Conservation (phyloP, 2,888 invertebrate species). For the Leucania comma region DNA sequence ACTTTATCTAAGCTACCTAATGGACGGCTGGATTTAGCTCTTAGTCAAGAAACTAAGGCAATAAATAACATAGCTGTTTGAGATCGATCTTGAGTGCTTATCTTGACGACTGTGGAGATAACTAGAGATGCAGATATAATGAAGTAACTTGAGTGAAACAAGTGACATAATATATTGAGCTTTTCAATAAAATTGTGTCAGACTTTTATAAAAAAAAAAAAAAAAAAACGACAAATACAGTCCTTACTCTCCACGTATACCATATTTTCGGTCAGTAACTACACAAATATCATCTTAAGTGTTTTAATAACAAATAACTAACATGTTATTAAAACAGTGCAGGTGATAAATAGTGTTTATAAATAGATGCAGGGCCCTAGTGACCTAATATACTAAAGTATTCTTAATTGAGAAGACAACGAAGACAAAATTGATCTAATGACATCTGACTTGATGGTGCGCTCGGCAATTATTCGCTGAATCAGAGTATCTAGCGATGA, state of each 20-base stretch:
- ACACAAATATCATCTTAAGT: background rate
- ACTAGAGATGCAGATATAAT: conserved; percentile 6
- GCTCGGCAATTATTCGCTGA: conserved; percentile 68
- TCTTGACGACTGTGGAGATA: conserved; percentile 19
- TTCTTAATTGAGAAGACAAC: conserved; percentile 50
- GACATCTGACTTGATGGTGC: conserved; percentile 66
- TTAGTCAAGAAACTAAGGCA: conserved; percentile 14
- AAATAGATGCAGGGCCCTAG: conserved; percentile 10
- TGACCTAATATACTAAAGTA: conserved; percentile 31
- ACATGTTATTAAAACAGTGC: background rate
- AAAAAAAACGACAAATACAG: too few species aligned
- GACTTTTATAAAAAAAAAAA: too few species aligned
- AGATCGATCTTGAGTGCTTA: conserved; percentile 7
- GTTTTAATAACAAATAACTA: background rate
- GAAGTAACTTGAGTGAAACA: background rate
- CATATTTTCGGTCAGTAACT: background rate
- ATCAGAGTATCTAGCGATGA: conserved; percentile 76
- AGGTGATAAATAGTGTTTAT: conserved; percentile 5
- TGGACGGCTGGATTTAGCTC: conserved; percentile 14
- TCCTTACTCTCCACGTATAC: too few species aligned
- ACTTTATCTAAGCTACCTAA: conserved; percentile 37
- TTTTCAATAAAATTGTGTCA: too few species aligned
- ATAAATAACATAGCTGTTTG: conserved; percentile 25
- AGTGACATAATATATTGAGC: background rate
- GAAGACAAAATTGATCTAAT: conserved; percentile 65